Evolutionary conservation across 2,113 vertebrate species (phyloP).

Genomic region (Salminus brasiliensis): DNA sequence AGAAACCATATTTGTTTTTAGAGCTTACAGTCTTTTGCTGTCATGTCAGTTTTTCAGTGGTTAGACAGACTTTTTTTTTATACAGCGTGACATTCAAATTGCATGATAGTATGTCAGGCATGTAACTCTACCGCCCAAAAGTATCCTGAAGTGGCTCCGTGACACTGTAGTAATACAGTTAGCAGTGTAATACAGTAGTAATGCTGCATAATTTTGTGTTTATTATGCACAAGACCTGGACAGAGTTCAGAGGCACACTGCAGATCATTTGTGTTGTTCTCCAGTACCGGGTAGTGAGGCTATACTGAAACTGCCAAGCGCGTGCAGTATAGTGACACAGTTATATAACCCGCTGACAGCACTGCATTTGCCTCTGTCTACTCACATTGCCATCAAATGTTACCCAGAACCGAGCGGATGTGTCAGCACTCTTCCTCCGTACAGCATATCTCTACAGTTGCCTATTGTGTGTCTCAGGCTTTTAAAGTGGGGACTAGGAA

Average conservation of each 20-base stretch:
- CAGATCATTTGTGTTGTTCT: not conserved
- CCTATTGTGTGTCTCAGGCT: not conserved
- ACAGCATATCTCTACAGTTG: not conserved
- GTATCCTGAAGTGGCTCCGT: no score
- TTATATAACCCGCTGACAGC: constrained; percentile 26
- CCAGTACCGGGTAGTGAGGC: not conserved
- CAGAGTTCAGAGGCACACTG: no score
- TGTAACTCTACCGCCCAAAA: no score
- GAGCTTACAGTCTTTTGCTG: no score
- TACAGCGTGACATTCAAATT: no score
- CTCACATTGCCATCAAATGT: constrained; percentile 20
- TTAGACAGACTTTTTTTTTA: no score
- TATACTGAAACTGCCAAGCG: not conserved
- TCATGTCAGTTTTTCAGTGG: no score
- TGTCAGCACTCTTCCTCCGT: constrained; percentile 1
- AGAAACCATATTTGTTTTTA: no score
- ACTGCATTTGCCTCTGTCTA: constrained; percentile 34
- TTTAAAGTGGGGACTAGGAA: not conserved
- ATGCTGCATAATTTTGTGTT: no score
- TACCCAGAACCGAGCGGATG: not conserved
- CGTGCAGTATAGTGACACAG: constrained; percentile 22
- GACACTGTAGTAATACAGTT: no score
- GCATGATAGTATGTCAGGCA: no score
- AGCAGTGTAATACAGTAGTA: no score
- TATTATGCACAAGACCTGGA: not conserved